These are phyloP conservation scores for Aricia artaxerxes DNA, from an alignment of 2,888 invertebrate species.

Conservation along the genomic window DNA sequence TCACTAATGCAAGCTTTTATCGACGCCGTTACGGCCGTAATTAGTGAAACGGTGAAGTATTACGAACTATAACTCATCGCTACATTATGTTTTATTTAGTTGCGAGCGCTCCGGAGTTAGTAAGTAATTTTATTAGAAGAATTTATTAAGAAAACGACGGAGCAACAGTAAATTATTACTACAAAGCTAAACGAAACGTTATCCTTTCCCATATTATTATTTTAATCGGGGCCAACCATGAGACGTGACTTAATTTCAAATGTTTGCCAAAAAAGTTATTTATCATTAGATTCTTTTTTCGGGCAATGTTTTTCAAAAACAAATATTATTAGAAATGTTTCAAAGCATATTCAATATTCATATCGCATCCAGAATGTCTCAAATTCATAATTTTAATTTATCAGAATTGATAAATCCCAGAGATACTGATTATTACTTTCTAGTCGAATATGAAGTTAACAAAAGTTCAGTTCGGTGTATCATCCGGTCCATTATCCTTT, in stretches of 20 bases:
- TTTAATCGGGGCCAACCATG: not conserved
- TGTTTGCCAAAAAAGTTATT: not conserved
- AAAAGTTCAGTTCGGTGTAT: not conserved
- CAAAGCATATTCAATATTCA: not conserved
- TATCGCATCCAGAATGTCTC: not conserved
- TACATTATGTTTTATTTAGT: slow-evolving; percentile 3
- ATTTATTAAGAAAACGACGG: slow-evolving; percentile 9
- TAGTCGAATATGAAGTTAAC: not conserved
- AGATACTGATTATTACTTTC: not conserved
- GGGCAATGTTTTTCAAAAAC: not conserved
- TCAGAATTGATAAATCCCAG: not conserved
- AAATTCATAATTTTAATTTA: not conserved
- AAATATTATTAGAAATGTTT: not conserved
- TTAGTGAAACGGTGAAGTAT: slow-evolving; percentile 15
- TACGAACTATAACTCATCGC: slow-evolving; percentile 7
- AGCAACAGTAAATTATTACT: not conserved
- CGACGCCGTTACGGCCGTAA: slow-evolving; percentile 14
- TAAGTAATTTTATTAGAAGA: not conserved
- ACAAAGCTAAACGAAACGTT: not conserved
- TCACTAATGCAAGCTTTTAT: slow-evolving; percentile 42
- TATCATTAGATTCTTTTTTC: not conserved
- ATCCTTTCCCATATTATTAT: slow-evolving; percentile 21
- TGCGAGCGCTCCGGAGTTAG: not conserved
- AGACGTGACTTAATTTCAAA: not conserved
- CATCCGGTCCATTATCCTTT: not conserved